Percentiles rank a stretch among this genome's conserved stretches.
phyloP scores from a whole-genome alignment of 2,113 vertebrate genomes.

The Microcebus murinus region DNA sequence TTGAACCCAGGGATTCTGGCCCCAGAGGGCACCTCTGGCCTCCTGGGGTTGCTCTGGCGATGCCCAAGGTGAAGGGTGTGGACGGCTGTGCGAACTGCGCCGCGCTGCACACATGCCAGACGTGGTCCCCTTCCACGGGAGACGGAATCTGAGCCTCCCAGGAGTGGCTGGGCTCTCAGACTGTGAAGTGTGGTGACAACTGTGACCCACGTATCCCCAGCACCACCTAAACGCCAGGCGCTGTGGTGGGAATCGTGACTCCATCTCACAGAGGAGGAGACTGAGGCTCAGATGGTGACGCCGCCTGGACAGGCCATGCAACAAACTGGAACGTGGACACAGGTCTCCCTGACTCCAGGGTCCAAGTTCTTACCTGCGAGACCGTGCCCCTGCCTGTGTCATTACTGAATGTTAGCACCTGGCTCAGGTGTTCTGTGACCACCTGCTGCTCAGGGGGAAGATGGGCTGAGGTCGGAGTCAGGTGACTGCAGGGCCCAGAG shows the following conservation, averaged over 20 bases:
- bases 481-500: background rate
- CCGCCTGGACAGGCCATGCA: background rate
- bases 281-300: background rate
- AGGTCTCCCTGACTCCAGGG: background rate
- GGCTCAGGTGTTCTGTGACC: background rate
- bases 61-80: background rate
- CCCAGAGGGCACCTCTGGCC: background rate
- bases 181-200: background rate
- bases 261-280: background rate
- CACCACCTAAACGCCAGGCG: background rate
- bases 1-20: background rate
- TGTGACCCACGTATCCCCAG: background rate
- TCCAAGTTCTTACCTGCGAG: background rate
- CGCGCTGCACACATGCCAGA: background rate
- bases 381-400: background rate
- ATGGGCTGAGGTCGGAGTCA: background rate
- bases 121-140: fast-evolving
- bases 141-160: background rate
- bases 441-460: background rate
- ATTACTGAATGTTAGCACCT: background rate
- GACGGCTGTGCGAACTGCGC: background rate
- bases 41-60: background rate
- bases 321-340: background rate
- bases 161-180: background rate
- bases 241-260: background rate